phyloP scores from a whole-genome alignment of 2,797 vertebrate species.

The Toxotes lorentzi region DNA sequence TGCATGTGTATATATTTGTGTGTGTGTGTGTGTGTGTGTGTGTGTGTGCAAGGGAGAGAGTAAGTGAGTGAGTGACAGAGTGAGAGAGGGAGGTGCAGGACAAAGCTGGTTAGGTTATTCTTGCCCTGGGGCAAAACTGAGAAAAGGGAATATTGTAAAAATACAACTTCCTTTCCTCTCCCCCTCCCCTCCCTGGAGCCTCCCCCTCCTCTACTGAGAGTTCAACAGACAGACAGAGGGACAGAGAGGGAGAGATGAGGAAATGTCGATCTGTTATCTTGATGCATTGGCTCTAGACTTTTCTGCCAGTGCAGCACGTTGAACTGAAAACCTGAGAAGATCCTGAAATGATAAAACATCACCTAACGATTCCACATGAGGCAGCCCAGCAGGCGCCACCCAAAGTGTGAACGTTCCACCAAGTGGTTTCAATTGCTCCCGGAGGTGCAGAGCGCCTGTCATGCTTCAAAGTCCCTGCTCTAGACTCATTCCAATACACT shows the following conservation, averaged over 20 bases:
- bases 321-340: slow-evolving; percentile 25
- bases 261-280: slow-evolving; percentile 30
- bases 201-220: background rate
- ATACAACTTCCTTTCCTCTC: slow-evolving; percentile 20
- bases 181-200: too few relatives aligned
- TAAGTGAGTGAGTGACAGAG: background rate
- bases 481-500: background rate
- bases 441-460: slow-evolving; percentile 12
- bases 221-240: background rate
- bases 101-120: slow-evolving; percentile 51
- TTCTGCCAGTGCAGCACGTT: slow-evolving; percentile 44
- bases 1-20: slow-evolving; percentile 8
- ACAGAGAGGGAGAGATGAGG: background rate
- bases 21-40: slow-evolving; percentile 11
- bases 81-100: slow-evolving; percentile 29
- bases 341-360: too few relatives aligned
- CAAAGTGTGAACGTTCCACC: too few relatives aligned
- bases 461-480: background rate
- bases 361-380: too few relatives aligned
- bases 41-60: background rate
- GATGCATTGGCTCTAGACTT: background rate
- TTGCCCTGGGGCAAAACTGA: slow-evolving; percentile 39
- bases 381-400: too few relatives aligned
- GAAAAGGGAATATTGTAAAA: slow-evolving; percentile 39
- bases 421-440: too few relatives aligned